Percentiles rank a stretch among this genome's conserved stretches.
Evolutionary conservation across 2,888 invertebrate species (phyloP).

Genomic region (Tipula unca): DNA sequence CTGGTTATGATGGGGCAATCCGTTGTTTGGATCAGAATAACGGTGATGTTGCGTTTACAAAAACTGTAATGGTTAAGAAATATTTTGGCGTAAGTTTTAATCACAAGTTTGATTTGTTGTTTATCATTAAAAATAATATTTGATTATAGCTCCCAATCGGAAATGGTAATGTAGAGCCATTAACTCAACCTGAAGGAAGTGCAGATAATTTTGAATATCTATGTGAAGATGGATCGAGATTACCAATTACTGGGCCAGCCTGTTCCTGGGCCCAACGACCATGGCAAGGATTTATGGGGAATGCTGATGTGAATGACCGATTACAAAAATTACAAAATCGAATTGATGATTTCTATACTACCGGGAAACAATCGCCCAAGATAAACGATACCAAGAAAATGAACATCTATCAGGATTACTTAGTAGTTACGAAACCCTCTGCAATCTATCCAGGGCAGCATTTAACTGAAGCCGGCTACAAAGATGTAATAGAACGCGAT

Average conservation of each 20-base stretch:
- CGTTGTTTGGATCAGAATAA: slow-evolving; percentile 71
- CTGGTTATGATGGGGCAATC: slow-evolving; percentile 81
- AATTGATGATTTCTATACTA: slow-evolving; percentile 43
- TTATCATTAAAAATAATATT: not conserved
- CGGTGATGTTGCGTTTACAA: slow-evolving; percentile 81
- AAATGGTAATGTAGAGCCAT: slow-evolving; percentile 50
- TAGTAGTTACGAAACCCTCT: not conserved
- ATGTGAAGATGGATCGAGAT: slow-evolving; percentile 67
- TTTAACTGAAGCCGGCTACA: slow-evolving; percentile 55
- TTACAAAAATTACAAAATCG: not conserved
- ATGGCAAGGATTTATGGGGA: slow-evolving; percentile 71
- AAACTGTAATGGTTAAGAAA: slow-evolving; percentile 67
- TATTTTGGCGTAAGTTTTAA: slow-evolving; percentile 59
- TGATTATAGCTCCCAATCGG: slow-evolving; percentile 52
- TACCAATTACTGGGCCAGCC: slow-evolving; percentile 53
- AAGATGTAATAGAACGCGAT: slow-evolving; percentile 63
- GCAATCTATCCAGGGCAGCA: slow-evolving; percentile 46
- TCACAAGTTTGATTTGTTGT: not conserved
- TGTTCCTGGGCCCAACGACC: slow-evolving; percentile 81
- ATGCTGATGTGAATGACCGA: slow-evolving; percentile 50
- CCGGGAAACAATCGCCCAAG: slow-evolving; percentile 64
- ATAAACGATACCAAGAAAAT: slow-evolving; percentile 54
- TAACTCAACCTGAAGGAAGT: slow-evolving; percentile 47
- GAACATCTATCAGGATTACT: slow-evolving; percentile 33
- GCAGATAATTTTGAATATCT: slow-evolving; percentile 64